These are phyloP conservation scores for Geotria australis DNA, from an alignment of 2,797 vertebrate genomes.

Conservation along the genomic window DNA sequence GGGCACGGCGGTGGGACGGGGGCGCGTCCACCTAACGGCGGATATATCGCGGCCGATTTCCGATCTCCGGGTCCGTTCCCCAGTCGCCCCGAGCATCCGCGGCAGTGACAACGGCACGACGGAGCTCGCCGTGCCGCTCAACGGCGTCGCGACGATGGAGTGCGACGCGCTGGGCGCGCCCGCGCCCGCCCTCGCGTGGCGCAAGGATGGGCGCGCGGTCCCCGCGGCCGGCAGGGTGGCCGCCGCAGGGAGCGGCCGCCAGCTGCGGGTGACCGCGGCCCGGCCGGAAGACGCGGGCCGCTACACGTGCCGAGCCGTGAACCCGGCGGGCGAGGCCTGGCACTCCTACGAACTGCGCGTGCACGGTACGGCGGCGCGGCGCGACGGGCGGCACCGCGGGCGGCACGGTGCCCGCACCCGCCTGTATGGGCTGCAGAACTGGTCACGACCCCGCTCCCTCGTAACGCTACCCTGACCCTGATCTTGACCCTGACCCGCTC, in stretches of 20 bases:
- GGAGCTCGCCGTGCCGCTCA: slow-evolving; percentile 25
- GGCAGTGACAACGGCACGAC: slow-evolving; percentile 15
- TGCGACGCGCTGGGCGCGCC: slow-evolving; percentile 35
- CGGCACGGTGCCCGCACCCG: too few species aligned
- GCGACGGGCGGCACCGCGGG: accelerated
- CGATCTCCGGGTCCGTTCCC: not conserved
- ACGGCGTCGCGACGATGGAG: slow-evolving; percentile 17
- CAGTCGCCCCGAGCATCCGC: slow-evolving; percentile 32
- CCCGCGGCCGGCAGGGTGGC: slow-evolving; percentile 15
- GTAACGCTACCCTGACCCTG: too few species aligned
- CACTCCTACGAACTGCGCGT: slow-evolving; percentile 14
- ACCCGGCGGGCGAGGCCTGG: slow-evolving; percentile 20
- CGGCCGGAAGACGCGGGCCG: slow-evolving; percentile 25
- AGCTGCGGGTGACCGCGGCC: slow-evolving; percentile 27
- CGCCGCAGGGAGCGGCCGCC: slow-evolving; percentile 15
- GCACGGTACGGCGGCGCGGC: slow-evolving; percentile 5
- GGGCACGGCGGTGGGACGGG: too few species aligned
- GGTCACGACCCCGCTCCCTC: too few species aligned
- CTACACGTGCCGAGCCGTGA: slow-evolving; percentile 29
- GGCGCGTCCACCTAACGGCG: too few species aligned
- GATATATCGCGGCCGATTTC: too few species aligned
- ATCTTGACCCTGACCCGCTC: too few species aligned
- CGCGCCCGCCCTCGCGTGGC: slow-evolving; percentile 28
- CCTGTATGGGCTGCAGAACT: too few species aligned
- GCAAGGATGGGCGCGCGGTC: slow-evolving; percentile 29